Base-by-base conservation (phyloP, 1,140 invertebrate species). In the Pseudoatta argentina region DNA sequence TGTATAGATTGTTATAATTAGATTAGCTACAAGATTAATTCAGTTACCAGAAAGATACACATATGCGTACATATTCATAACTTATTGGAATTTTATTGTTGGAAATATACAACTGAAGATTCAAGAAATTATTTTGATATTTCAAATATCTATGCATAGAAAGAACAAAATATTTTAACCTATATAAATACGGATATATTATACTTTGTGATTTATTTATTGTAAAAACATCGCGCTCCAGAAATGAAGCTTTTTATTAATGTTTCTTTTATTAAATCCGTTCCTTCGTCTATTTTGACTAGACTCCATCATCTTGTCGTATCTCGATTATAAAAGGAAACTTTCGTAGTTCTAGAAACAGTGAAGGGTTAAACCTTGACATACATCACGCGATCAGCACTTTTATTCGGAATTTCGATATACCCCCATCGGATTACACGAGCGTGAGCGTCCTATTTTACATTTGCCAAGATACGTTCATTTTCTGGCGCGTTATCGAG, bases 301-400 rank as follows among this genome's bases (percentile, higher is more conserved):
- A 1, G 30, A 34, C n/a, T 12, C 8, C 53, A 44, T 44, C 21
- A 30, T 24, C 30, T 73, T n/a, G 14, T 7, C n/a, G 4, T 59
- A 61, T 76, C 16, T 24, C 34, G 73, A 61, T 76, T 76, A 44
- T 78, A 78, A 66, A 66, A 14, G 59, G 76, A 34, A 66, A 48
- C 48, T 81, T 81, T 72, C 51, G 21, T 71, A 71, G 34, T 64
- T 78, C 1, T 77, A 64, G 57, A 39, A 67, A 79, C 34, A 16
- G 4, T 16, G n/a, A 73, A 48, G 67, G 39, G 2, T 82, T 59
- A 39, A 59, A 83, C 79, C 79, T 83, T 83, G 79, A 83, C 79
- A 83, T 48, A 73, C 69, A 83, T 83, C 69, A 83, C 79, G 79
- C 79, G 44, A 83, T 73, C 67, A 67, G 61, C 34, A 75, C 55